Evolutionary conservation across 2,888 invertebrate species (phyloP), one percentile per base, ranked within the genome.

Genomic region (Panopea generosa): DNA sequence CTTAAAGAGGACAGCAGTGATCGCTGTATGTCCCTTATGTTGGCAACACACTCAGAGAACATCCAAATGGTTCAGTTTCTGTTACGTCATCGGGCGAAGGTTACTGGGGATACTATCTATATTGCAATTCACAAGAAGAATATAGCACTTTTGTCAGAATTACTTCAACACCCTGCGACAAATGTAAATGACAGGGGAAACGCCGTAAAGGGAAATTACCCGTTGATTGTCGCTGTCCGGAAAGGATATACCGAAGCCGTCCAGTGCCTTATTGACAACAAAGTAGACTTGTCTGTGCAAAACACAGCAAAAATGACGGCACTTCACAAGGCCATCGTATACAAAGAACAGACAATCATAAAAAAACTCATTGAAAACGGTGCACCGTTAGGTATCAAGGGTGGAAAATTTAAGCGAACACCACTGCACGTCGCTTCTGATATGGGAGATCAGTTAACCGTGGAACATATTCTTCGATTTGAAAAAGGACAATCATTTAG

Each of bases 401-500:
- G 20, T 33, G 18, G 33, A 7, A 62, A 50, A 33, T 73, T 62
- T 40, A 62, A 62, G 38, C n/a, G 62, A 40, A 62, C 67, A 9
- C 73, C 67, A 27, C 29, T 73, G 9, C 73, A 73, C 40, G 59
- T 49, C 9, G 68, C 67, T 24, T 53, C 49, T 18, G 73, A 73
- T 52, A 2, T 62, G 22, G 73, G 67, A n/a, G 7, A 9, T 7
- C 24, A 16, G 18, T 33, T 24, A 50, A 29, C 57, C 7, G 50
- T 45, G 11, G 27, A 61, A 6, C n/a, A n/a, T n/a, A n/a, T n/a
- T n/a, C 18, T 52, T n/a, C n/a, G 67, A 11, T 33, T 72, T 6
- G n/a, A 11, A 7, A 53, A 72, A 33, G 60, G 66, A n/a, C 66
- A 60, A 11, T 38, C 38, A 16, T 18, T 72, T n/a, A 45, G 38